Conservation (phyloP, 2,113 vertebrate genomes). For the Mirounga angustirostris region DNA sequence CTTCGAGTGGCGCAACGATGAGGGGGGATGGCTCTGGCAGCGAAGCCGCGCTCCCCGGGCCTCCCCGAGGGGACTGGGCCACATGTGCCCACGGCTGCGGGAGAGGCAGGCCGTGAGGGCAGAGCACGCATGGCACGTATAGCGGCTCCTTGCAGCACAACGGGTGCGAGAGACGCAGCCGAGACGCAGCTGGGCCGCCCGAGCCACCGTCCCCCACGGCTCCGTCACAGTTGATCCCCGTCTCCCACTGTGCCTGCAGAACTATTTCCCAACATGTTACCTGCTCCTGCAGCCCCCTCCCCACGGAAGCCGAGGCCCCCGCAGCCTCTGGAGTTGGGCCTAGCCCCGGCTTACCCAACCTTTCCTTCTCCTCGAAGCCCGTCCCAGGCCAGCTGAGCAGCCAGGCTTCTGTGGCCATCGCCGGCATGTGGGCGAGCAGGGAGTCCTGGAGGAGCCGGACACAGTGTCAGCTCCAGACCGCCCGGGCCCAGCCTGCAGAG, state of each 20-base stretch:
- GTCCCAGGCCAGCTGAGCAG: not conserved
- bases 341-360: accelerated
- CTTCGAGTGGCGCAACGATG: accelerated
- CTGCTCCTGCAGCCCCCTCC: not conserved
- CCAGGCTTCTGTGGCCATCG: not conserved
- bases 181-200: no score
- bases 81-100: accelerated
- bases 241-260: not conserved
- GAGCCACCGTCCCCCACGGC: not conserved
- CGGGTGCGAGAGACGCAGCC: accelerated
- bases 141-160: not conserved
- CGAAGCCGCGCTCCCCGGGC: accelerated
- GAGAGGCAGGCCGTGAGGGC: not conserved
- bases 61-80: not conserved
- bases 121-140: not conserved
- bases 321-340: not conserved
- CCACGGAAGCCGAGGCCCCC: not conserved
- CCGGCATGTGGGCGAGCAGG: not conserved
- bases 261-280: not conserved
- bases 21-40: no score
- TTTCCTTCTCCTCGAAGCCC: not conserved
- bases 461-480: not conserved
- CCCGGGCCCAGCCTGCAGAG: not conserved
- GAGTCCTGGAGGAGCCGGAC: not conserved
- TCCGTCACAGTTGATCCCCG: no score